Evolutionary conservation across 2,888 invertebrate species (phyloP).

Genomic region (Brachyptera putata): DNA sequence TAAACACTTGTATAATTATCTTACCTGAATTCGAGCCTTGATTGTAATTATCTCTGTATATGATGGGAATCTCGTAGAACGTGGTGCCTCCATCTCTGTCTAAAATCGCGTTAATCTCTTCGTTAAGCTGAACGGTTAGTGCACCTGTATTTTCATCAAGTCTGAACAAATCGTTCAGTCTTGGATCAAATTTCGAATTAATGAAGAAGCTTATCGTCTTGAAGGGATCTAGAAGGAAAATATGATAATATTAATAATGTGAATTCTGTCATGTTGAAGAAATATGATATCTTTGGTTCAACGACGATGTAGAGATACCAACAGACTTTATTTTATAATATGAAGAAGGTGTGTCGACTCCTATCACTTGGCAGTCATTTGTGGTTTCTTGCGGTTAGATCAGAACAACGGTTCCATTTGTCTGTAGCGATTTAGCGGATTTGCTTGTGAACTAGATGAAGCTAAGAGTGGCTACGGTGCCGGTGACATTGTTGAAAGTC

Average conservation of each 20-base stretch:
- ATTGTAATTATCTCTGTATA: constrained; percentile 52
- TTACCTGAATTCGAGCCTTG: constrained; percentile 16
- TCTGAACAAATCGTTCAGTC: constrained; percentile 50
- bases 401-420: too few relatives aligned
- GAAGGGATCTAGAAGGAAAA: constrained; percentile 46
- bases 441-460: too few relatives aligned
- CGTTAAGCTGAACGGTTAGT: constrained; percentile 48
- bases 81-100: constrained; percentile 51
- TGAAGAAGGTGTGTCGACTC: too few relatives aligned
- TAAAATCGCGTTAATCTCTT: constrained; percentile 43
- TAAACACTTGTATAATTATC: neutral
- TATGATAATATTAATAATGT: neutral
- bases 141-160: constrained; percentile 49
- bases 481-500: too few relatives aligned
- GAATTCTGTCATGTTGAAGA: neutral
- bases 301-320: too few relatives aligned
- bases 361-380: too few relatives aligned
- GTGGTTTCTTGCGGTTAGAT: too few relatives aligned
- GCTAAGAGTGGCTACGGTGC: too few relatives aligned
- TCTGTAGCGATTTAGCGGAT: too few relatives aligned
- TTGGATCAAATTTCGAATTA: constrained; percentile 46
- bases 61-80: constrained; percentile 49
- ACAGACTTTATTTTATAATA: too few relatives aligned
- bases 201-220: constrained; percentile 53
- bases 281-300: too few relatives aligned